Evolutionary conservation across 2,797 vertebrate genomes (phyloP).

Genomic region (Acanthurus leucopareius): DNA sequence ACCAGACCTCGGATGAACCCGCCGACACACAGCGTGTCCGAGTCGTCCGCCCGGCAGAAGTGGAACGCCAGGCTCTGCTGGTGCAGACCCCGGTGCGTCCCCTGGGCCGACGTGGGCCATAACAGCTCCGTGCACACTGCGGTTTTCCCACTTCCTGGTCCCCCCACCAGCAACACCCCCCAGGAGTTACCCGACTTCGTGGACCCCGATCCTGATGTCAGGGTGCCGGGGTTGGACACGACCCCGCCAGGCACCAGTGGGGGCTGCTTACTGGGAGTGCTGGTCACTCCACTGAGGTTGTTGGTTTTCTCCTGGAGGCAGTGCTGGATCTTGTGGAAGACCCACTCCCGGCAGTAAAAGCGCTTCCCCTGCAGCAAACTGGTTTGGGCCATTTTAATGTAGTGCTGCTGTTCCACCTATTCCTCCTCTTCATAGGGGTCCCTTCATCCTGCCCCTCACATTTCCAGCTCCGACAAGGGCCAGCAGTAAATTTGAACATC

Average conservation of each 20-base stretch:
- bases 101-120: constrained; percentile 92
- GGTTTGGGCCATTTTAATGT: constrained; percentile 92
- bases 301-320: constrained; percentile 97
- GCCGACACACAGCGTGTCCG: constrained; percentile 92
- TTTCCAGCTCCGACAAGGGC: constrained; percentile 56
- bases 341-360: constrained; percentile 99
- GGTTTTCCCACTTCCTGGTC: constrained; percentile 96
- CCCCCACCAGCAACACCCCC: constrained; percentile 97
- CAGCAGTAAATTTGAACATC: constrained; percentile 63
- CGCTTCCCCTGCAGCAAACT: constrained; percentile 98
- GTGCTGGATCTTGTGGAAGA: constrained; percentile 99
- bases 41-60: constrained; percentile 97
- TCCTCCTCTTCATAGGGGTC: constrained; percentile 76
- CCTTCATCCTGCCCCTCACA: constrained; percentile 75
- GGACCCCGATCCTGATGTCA: constrained; percentile 52
- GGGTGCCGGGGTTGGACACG: constrained; percentile 64
- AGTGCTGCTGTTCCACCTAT: constrained; percentile 66
- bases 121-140: constrained; percentile 95
- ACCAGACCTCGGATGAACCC: constrained; percentile 92
- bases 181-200: constrained; percentile 86
- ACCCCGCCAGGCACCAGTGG: constrained; percentile 82
- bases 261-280: constrained; percentile 80
- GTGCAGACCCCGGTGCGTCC: constrained; percentile 90
- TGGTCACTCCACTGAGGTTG: constrained; percentile 83
- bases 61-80: constrained; percentile 94